Evolutionary conservation across 2,113 vertebrate genomes (phyloP).

Genomic region (Caracal caracal): DNA sequence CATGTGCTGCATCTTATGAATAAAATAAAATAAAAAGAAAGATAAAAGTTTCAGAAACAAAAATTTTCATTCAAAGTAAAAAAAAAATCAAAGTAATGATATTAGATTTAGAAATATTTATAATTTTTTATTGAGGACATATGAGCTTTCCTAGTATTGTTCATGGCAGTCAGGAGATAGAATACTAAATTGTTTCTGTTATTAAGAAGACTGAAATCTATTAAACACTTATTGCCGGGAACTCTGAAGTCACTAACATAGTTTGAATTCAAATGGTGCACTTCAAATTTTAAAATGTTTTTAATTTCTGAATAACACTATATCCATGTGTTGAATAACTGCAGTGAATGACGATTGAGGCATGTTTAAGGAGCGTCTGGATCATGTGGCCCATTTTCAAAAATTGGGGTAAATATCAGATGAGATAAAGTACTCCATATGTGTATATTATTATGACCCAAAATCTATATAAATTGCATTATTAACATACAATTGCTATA

Average conservation of each 20-base stretch:
- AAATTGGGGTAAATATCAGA: not conserved
- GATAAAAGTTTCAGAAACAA: slow-evolving; percentile 77
- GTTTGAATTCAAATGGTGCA: not conserved
- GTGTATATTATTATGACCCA: not conserved
- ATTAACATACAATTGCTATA: not conserved
- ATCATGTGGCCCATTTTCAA: not conserved
- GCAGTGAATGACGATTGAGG: not conserved
- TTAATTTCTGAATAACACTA: not conserved
- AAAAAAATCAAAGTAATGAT: not conserved
- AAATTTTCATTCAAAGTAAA: slow-evolving; percentile 25
- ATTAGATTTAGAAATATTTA: not conserved
- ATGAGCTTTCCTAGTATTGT: not conserved
- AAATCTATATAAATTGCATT: not conserved
- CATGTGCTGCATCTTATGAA: slow-evolving; percentile 74
- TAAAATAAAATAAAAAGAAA: slow-evolving; percentile 81
- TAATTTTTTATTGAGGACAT: not conserved
- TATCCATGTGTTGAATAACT: not conserved
- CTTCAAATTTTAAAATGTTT: not conserved
- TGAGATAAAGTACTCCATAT: not conserved
- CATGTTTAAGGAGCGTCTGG: not conserved
- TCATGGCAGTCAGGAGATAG: not conserved
- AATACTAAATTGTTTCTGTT: not conserved
- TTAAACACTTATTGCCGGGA: not conserved
- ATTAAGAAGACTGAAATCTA: not conserved
- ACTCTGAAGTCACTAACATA: not conserved